phyloP scores from a whole-genome alignment of 92 coral and sea anemone species.

The Virgularia gustaviana region DNA sequence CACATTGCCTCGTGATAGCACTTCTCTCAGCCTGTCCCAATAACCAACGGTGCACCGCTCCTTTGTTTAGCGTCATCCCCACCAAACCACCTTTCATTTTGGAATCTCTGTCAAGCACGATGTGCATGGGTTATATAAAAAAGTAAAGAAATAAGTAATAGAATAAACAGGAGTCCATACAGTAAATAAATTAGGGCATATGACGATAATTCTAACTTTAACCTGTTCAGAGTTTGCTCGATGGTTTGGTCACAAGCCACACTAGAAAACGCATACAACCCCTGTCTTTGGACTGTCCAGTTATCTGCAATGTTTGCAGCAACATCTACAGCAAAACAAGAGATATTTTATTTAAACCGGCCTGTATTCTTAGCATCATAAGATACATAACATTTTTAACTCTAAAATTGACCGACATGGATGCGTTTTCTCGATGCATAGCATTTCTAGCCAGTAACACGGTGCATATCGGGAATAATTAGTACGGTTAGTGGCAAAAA shows the following conservation, averaged over 20 bases:
- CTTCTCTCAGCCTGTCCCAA: slow-evolving; percentile 7
- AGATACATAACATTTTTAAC: background rate
- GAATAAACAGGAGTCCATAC: too few relatives aligned
- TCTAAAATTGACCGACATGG: background rate
- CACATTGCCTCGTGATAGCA: slow-evolving; percentile 6
- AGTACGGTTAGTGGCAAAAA: too few relatives aligned
- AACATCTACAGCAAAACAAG: background rate
- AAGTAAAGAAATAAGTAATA: too few relatives aligned
- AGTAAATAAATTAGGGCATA: too few relatives aligned
- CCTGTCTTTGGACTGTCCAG: slow-evolving; percentile 9
- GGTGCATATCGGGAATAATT: too few relatives aligned
- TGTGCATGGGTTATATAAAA: too few relatives aligned
- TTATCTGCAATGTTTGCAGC: background rate
- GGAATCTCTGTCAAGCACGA: too few relatives aligned
- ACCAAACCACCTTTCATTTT: background rate
- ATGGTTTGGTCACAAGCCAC: slow-evolving; percentile 4
- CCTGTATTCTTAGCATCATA: background rate
- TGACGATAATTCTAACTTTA: too few relatives aligned
- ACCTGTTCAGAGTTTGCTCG: background rate
- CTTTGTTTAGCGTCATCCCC: slow-evolving; percentile 15
- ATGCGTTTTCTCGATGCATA: too few relatives aligned
- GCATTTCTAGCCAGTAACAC: too few relatives aligned
- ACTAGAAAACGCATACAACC: background rate
- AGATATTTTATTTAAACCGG: too few relatives aligned
- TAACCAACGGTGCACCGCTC: slow-evolving; percentile 11